phyloP scores from a whole-genome alignment of 2,113 vertebrate species.

The Leucosticte australis region DNA sequence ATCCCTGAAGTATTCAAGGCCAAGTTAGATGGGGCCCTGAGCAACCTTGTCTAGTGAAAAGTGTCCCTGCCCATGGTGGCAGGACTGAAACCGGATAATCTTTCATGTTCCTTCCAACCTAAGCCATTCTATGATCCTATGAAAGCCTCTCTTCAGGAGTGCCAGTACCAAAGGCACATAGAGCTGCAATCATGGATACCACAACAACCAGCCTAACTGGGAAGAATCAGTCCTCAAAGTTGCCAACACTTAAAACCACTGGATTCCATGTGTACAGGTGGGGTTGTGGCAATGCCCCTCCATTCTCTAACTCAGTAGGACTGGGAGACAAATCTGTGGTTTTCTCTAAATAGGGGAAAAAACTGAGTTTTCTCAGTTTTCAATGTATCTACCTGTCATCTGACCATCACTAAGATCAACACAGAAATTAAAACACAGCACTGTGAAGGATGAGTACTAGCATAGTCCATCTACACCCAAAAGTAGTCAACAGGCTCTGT shows the following conservation, averaged over 20 bases:
- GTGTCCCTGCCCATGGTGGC: neutral
- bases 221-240: neutral
- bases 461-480: neutral
- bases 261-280: neutral
- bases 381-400: neutral
- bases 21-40: neutral
- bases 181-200: neutral
- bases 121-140: neutral
- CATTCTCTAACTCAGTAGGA: neutral
- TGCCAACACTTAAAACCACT: neutral
- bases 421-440: neutral
- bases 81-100: neutral
- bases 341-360: neutral
- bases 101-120: neutral
- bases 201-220: neutral
- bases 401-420: neutral
- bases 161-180: neutral
- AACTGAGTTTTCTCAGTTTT: neutral
- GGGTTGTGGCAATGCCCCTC: neutral
- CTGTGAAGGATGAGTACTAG: neutral
- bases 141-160: neutral
- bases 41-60: neutral
- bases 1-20: neutral
- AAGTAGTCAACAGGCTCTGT: neutral
- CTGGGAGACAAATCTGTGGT: rapidly evolving